Conservation (phyloP, 1,140 invertebrate species). For the Dryas iulia region DNA sequence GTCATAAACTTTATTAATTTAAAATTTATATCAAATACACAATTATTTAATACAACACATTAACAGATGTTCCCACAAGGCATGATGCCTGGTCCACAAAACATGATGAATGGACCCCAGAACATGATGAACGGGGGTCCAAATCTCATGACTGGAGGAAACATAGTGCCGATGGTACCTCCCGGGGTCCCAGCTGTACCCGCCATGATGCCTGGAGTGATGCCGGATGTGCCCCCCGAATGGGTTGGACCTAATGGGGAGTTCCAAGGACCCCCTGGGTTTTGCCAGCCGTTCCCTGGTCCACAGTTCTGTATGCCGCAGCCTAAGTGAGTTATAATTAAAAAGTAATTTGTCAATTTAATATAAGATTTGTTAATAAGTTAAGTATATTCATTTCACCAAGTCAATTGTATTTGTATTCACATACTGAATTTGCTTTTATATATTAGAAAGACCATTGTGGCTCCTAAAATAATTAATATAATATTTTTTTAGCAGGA, state of each 20-base stretch:
- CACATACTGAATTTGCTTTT: too few relatives aligned
- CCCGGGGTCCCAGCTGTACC: constrained; percentile 31
- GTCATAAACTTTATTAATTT: too few relatives aligned
- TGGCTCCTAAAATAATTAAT: too few relatives aligned
- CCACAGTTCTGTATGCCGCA: constrained; percentile 68
- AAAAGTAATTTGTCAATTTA: background rate
- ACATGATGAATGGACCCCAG: constrained; percentile 31
- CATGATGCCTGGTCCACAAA: constrained; percentile 38
- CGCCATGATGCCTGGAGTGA: constrained; percentile 38
- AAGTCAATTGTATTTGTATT: too few relatives aligned
- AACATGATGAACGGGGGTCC: constrained; percentile 41
- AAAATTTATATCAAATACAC: too few relatives aligned
- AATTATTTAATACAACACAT: background rate
- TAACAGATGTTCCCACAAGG: constrained; percentile 60
- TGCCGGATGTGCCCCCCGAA: constrained; percentile 41
- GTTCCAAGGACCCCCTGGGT: constrained; percentile 47
- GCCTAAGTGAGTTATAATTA: constrained; percentile 55
- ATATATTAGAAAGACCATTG: too few relatives aligned
- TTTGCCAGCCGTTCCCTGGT: constrained; percentile 55
- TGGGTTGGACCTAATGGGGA: constrained; percentile 47
- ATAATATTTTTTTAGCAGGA: too few relatives aligned
- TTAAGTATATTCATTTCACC: too few relatives aligned
- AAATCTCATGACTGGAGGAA: constrained; percentile 42
- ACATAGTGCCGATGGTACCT: constrained; percentile 34
- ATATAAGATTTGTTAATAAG: too few relatives aligned